phyloP scores from a whole-genome alignment of 2,888 invertebrate genomes.

The Ceramica pisi region DNA sequence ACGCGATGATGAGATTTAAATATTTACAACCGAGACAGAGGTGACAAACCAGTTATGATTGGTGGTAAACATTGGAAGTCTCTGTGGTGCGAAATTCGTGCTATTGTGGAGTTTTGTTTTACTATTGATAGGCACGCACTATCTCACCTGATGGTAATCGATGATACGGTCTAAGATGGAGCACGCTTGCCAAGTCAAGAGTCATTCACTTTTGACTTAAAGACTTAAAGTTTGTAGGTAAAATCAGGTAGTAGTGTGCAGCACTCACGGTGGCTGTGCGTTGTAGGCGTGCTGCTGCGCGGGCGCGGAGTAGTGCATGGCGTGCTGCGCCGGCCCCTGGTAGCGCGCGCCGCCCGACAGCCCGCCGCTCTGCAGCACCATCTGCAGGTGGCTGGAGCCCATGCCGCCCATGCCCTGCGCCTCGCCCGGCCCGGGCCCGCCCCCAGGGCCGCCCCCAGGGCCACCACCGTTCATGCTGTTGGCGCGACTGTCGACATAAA shows the following conservation, averaged over 20 bases:
- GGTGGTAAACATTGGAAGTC: background rate
- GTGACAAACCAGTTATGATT: background rate
- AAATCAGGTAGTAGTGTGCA: background rate
- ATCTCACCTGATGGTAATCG: too few relatives aligned
- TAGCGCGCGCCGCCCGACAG: slow-evolving; percentile 75
- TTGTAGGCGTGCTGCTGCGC: slow-evolving; percentile 76
- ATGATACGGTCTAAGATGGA: too few relatives aligned
- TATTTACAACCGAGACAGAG: background rate
- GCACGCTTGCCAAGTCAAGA: too few relatives aligned
- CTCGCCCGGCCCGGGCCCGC: slow-evolving; percentile 36
- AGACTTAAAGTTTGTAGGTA: too few relatives aligned
- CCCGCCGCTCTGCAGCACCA: slow-evolving; percentile 86
- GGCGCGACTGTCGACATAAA: slow-evolving; percentile 69
- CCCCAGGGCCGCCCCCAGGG: slow-evolving; percentile 46
- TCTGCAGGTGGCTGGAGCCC: slow-evolving; percentile 83
- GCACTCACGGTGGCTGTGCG: slow-evolving; percentile 76
- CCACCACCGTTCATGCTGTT: slow-evolving; percentile 80
- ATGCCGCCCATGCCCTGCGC: slow-evolving; percentile 43
- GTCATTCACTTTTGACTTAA: too few relatives aligned
- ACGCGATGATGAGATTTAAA: background rate
- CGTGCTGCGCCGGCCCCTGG: slow-evolving; percentile 75
- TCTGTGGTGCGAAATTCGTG: background rate
- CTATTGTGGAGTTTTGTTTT: background rate
- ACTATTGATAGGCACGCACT: too few relatives aligned
- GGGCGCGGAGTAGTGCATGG: slow-evolving; percentile 70